These are phyloP conservation scores for Sialis fuliginosa DNA, from an alignment of 2,888 invertebrate species.

Conservation along the genomic window DNA sequence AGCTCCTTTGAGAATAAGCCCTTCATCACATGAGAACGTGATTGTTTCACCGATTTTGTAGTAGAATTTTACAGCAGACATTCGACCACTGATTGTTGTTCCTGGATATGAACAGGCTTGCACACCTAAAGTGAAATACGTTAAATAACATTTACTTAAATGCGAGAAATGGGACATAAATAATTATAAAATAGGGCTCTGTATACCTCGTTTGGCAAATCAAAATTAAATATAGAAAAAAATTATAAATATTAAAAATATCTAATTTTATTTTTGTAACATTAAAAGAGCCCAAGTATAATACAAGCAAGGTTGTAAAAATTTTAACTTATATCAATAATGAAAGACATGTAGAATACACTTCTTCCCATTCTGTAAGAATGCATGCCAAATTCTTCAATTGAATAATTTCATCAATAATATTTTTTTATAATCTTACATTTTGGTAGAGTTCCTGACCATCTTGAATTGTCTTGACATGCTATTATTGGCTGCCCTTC, in stretches of 20 bases:
- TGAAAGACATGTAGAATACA: not conserved
- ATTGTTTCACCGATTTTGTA: conserved; percentile 75
- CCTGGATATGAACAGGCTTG: conserved; percentile 78
- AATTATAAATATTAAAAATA: too few species aligned
- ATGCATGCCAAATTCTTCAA: not conserved
- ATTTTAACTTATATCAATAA: too few species aligned
- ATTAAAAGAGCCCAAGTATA: too few species aligned
- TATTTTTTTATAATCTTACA: conserved; percentile 33
- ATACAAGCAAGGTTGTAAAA: too few species aligned
- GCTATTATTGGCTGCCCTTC: conserved; percentile 80
- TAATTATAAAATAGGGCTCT: too few species aligned
- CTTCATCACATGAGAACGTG: conserved; percentile 67
- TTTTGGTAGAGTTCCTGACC: conserved; percentile 71
- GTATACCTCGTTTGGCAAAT: too few species aligned
- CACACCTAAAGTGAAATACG: conserved; percentile 29
- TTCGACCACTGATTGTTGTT: conserved; percentile 67
- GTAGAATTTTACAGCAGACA: conserved; percentile 76
- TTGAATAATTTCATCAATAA: not conserved
- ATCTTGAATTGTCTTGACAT: conserved; percentile 72
- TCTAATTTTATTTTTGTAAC: too few species aligned
- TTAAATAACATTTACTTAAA: too few species aligned
- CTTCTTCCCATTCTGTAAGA: not conserved
- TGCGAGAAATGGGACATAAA: too few species aligned
- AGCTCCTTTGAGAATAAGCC: conserved; percentile 54
- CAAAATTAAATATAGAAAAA: too few species aligned